Evolutionary conservation across 2,888 invertebrate species (phyloP).

Genomic region (Rotaria sp.): DNA sequence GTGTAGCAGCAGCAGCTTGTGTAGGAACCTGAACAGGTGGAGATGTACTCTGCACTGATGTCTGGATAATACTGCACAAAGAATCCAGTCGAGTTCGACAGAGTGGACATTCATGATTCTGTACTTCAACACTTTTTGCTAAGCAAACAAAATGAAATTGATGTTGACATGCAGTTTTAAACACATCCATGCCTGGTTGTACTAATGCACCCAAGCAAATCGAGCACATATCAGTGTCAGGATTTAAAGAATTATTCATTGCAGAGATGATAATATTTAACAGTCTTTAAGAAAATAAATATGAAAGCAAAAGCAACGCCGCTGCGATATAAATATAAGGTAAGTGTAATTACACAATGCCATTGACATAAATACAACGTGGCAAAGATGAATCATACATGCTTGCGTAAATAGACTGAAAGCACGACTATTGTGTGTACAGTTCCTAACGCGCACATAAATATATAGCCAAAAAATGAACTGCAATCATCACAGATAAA

Average conservation of each 20-base stretch:
- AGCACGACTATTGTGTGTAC: too few relatives aligned
- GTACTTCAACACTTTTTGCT: neutral
- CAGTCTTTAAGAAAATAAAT: neutral
- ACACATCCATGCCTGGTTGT: neutral
- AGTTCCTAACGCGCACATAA: too few relatives aligned
- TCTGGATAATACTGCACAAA: neutral
- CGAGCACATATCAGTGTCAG: neutral
- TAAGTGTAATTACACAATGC: too few relatives aligned
- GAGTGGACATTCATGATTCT: neutral
- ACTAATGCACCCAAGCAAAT: neutral
- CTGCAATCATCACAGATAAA: too few relatives aligned
- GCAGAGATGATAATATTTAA: neutral
- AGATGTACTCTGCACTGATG: neutral
- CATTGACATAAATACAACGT: too few relatives aligned
- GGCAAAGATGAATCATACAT: too few relatives aligned
- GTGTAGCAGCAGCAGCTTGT: too few relatives aligned
- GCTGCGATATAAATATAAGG: too few relatives aligned
- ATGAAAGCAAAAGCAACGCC: too few relatives aligned
- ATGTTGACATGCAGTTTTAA: neutral
- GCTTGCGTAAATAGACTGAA: too few relatives aligned
- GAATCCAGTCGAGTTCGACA: neutral
- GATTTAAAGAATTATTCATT: neutral
- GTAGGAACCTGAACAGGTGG: neutral
- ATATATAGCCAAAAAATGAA: too few relatives aligned
- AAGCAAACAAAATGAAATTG: neutral